Evolutionary conservation across 2,888 invertebrate genomes (phyloP).

Genomic region (Antitype chi): DNA sequence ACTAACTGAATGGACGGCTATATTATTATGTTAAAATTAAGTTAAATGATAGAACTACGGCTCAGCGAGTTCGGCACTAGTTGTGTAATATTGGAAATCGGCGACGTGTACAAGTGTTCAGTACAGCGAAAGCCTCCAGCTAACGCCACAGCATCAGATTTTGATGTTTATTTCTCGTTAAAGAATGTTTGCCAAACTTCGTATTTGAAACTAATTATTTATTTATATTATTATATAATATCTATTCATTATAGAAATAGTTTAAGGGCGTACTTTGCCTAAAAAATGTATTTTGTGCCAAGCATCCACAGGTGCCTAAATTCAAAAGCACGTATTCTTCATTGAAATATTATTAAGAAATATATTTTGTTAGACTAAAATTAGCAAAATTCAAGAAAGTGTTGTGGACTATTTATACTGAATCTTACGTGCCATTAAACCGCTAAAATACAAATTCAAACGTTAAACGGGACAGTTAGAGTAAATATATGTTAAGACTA

Average conservation of each 20-base stretch:
- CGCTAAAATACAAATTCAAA: constrained; percentile 52
- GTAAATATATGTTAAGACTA: constrained; percentile 64
- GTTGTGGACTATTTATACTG: constrained; percentile 63
- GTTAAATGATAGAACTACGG: constrained; percentile 70
- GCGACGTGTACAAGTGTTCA: constrained; percentile 66
- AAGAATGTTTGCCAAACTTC: constrained; percentile 77
- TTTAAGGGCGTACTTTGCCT: constrained; percentile 56
- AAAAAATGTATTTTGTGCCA: constrained; percentile 64
- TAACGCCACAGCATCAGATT: constrained; percentile 70
- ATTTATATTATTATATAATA: constrained; percentile 66
- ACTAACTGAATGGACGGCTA: constrained; percentile 74
- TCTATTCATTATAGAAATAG: constrained; percentile 64
- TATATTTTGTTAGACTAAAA: constrained; percentile 62
- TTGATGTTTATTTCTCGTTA: constrained; percentile 81
- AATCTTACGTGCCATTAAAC: constrained; percentile 59
- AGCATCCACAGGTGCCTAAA: constrained; percentile 62
- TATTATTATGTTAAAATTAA: constrained; percentile 72
- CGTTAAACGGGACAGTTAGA: constrained; percentile 49
- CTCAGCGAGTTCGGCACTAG: constrained; percentile 70
- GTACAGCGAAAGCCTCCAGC: constrained; percentile 66
- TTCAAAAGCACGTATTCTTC: constrained; percentile 57
- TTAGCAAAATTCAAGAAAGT: constrained; percentile 58
- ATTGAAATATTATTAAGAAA: constrained; percentile 59
- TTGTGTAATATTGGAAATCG: constrained; percentile 65
- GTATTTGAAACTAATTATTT: constrained; percentile 69